Evolutionary conservation across 2,113 vertebrate genomes (phyloP), one percentile per base, ranked within the genome.

Genomic region (Myodes glareolus): DNA sequence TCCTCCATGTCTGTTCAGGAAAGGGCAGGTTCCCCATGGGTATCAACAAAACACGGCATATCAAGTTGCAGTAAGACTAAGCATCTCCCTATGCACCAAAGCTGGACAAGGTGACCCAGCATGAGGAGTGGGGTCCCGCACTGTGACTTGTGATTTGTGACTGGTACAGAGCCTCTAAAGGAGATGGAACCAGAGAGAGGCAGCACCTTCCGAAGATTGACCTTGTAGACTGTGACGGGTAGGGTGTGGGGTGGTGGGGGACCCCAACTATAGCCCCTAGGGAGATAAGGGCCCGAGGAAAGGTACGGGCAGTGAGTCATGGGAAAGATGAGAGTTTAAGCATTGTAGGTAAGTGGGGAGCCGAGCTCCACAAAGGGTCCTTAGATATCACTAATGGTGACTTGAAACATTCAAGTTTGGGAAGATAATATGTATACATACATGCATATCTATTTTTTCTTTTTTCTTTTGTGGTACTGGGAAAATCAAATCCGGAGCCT

Each of bases 381-480:
- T 88, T 42, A 27, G 73, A 31, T 73, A 94, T 45, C 61, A 68
- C 68, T 1, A 7, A 94, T 91, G 91, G 68, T 61, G 76, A 67
- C 67, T 70, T 1, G 25, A 95, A 88, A 73, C 65, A 84, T 88
- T 95, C 85, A 88, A 39, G 63, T 91, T 90, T 92, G 58, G 88
- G 78, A 87, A 95, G 39, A 36, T 10, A 42, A 7, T 72, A n/a
- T 72, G 52, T 39, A 82, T 39, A 58, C 78, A 25, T 19, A 78
- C 6, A 81, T 42, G 39, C 17, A 1, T 31, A 19, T 58, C 19
- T 33, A 11, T 33, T 19, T 84, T 47, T 29, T 23, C 42, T 1
- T 33, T 85, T 86, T 86, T 36, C 85, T 70, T 86, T 68, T 11
- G 3, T 88, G 65, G 19, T 72, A 7, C 36, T 36, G 12, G 61